A percentile compares a stretch with the other conserved stretches of the same genome.
Conservation (phyloP, 1,140 invertebrate genomes). For the Coboldia fuscipes region DNA sequence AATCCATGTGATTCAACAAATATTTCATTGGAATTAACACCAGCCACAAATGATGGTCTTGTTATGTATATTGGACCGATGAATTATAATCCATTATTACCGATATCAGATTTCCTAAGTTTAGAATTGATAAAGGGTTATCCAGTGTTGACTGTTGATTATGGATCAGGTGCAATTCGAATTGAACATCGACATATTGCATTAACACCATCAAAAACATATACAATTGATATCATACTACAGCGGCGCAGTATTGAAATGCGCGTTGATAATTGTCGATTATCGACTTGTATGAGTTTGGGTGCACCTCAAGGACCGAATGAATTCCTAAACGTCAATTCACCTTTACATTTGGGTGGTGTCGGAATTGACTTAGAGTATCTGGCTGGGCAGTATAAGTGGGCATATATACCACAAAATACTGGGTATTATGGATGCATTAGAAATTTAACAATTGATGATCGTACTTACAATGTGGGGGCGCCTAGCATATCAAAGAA, state of each 20-base stretch:
- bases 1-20: constrained; percentile 51
- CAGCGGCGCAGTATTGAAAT: constrained; percentile 46
- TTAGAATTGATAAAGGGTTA: constrained; percentile 70
- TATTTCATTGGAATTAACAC: constrained; percentile 57
- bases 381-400: constrained; percentile 32
- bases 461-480: constrained; percentile 54
- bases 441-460: constrained; percentile 62
- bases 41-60: constrained; percentile 50
- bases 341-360: constrained; percentile 72
- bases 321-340: constrained; percentile 69
- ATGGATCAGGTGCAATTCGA: constrained; percentile 59
- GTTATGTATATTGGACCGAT: constrained; percentile 85
- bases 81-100: constrained; percentile 30
- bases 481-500: constrained; percentile 41
- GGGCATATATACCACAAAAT: constrained; percentile 38
- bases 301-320: constrained; percentile 43
- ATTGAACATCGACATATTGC: constrained; percentile 50
- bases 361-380: constrained; percentile 34
- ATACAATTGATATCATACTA: constrained; percentile 62
- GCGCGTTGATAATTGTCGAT: constrained; percentile 51
- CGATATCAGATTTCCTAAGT: constrained; percentile 69
- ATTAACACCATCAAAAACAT: constrained; percentile 53
- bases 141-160: constrained; percentile 68
- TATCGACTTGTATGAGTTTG: constrained; percentile 46
- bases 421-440: constrained; percentile 66